Conservation (phyloP, 2,113 vertebrate species). For the Hemibates koningsi region DNA sequence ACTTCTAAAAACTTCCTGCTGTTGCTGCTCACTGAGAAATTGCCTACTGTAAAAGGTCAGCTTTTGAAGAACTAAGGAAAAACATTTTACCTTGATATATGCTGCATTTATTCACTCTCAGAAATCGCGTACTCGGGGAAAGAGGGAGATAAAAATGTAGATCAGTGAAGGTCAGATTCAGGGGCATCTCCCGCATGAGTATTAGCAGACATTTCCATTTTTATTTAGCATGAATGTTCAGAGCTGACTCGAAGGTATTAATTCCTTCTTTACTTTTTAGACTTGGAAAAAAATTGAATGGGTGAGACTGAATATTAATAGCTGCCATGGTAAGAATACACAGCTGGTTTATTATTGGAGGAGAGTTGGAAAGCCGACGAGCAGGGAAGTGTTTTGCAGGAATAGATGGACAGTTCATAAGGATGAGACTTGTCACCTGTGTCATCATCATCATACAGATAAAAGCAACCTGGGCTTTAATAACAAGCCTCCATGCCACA, state of each 20-base stretch:
- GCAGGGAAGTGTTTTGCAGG: not conserved
- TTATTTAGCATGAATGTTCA: not conserved
- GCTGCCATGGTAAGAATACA: not conserved
- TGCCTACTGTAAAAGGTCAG: not conserved
- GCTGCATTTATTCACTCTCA: not conserved
- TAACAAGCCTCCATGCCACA: not conserved
- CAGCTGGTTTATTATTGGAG: not conserved
- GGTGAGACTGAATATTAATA: not conserved
- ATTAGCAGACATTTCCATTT: not conserved
- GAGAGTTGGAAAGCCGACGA: not conserved
- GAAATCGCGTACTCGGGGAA: not conserved
- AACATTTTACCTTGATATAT: not conserved
- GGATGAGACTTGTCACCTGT: not conserved
- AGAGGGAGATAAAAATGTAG: not conserved
- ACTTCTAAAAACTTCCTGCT: not conserved
- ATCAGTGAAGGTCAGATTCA: not conserved
- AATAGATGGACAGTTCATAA: not conserved
- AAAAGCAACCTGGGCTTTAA: not conserved
- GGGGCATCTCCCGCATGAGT: not conserved
- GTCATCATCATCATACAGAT: not conserved
- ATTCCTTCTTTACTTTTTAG: not conserved
- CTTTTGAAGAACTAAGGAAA: not conserved
- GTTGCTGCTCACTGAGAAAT: not conserved
- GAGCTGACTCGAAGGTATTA: not conserved
- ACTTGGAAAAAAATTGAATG: not conserved